Conservation (phyloP, 2,888 invertebrate species). For the Norana najaformis region DNA sequence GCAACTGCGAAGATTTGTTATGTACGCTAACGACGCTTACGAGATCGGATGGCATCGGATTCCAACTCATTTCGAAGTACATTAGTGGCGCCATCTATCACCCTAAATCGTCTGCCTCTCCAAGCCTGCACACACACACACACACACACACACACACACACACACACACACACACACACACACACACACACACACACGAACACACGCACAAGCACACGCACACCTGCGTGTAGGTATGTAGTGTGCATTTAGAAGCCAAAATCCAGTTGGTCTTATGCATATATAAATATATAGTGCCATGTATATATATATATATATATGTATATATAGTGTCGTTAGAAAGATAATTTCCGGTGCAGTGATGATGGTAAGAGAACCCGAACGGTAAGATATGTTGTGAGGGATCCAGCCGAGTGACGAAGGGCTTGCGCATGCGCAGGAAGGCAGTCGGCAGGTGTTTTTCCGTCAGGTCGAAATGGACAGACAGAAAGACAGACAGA, state of each 20-base stretch:
- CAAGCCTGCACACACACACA: neutral
- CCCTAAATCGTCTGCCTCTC: neutral
- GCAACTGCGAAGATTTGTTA: constrained; percentile 7
- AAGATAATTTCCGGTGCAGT: neutral
- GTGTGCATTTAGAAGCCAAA: too few species aligned
- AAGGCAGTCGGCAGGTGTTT: neutral
- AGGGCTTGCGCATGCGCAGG: neutral
- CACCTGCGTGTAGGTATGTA: too few species aligned
- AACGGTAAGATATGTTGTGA: neutral
- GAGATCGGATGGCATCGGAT: constrained; percentile 13
- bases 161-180: too few species aligned
- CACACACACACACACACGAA: neutral
- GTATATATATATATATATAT: neutral
- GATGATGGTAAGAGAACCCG: neutral
- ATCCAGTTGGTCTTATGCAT: too few species aligned
- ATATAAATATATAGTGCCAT: neutral
- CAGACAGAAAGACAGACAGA: neutral
- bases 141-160: too few species aligned
- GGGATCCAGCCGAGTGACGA: neutral
- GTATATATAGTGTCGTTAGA: neutral
- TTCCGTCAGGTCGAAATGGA: neutral
- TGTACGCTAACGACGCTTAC: constrained; percentile 13
- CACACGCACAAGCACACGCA: neutral
- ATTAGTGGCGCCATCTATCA: constrained; percentile 13
- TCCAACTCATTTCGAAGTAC: constrained; percentile 13